Evolutionary conservation across 1,140 invertebrate genomes (phyloP).

Genomic region (Adelges cooleyi): DNA sequence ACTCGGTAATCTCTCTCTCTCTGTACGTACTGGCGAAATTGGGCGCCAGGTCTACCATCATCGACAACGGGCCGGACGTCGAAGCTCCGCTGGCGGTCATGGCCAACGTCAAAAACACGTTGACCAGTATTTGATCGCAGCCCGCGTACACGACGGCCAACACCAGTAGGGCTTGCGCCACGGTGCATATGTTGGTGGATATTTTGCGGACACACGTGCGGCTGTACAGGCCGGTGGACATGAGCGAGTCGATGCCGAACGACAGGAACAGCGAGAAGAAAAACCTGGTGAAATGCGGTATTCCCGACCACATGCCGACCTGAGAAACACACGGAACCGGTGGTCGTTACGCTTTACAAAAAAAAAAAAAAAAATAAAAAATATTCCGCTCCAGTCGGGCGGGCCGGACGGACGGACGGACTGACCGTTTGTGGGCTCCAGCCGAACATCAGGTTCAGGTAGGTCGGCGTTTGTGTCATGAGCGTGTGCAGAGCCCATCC

Average conservation of each 20-base stretch:
- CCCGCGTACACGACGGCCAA: slow-evolving; percentile 49
- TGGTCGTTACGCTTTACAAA: no score
- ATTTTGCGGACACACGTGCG: slow-evolving; percentile 23
- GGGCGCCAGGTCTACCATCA: slow-evolving; percentile 52
- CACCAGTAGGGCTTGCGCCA: slow-evolving; percentile 37
- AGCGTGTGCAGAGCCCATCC: slow-evolving; percentile 79
- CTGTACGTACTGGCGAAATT: slow-evolving; percentile 53
- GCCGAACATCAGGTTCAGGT: slow-evolving; percentile 70
- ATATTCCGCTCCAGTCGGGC: no score
- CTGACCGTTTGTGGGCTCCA: slow-evolving; percentile 65
- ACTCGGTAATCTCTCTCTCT: no score
- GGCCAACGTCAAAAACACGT: slow-evolving; percentile 49
- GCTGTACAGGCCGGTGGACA: background rate
- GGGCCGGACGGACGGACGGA: no score
- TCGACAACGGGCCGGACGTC: slow-evolving; percentile 50
- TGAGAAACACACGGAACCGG: slow-evolving; percentile 35
- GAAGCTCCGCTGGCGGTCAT: slow-evolving; percentile 51
- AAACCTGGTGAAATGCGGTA: slow-evolving; percentile 53
- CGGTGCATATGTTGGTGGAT: slow-evolving; percentile 25
- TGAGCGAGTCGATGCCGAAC: slow-evolving; percentile 12
- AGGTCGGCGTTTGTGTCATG: slow-evolving; percentile 72
- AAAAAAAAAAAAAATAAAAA: background rate
- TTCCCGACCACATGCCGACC: slow-evolving; percentile 52
- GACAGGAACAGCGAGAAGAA: slow-evolving; percentile 45
- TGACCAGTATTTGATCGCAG: slow-evolving; percentile 47